phyloP scores from a whole-genome alignment of 2,113 vertebrate species.

The Rutilus rutilus region DNA sequence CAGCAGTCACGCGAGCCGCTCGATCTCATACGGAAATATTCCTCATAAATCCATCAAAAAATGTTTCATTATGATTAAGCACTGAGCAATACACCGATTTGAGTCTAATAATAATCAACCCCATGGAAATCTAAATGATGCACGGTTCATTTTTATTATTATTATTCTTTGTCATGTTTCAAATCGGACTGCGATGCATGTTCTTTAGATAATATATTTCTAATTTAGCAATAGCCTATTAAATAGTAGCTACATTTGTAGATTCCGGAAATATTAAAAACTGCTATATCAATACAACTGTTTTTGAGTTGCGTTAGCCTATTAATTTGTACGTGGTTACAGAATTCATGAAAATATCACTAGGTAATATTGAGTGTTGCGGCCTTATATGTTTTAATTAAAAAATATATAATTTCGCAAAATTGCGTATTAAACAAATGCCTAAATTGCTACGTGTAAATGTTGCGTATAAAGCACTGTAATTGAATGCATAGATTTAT shows the following conservation, averaged over 20 bases:
- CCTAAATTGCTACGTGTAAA: neutral
- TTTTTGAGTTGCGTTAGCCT: neutral
- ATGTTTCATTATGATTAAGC: neutral
- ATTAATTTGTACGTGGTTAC: too few relatives aligned
- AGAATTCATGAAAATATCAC: neutral
- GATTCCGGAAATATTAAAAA: neutral
- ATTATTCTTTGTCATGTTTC: neutral
- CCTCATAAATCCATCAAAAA: neutral
- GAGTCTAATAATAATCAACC: neutral
- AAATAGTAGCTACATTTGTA: neutral
- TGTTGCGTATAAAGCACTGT: too few relatives aligned
- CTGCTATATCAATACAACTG: neutral
- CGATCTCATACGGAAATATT: neutral
- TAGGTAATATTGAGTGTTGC: neutral
- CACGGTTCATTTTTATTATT: neutral
- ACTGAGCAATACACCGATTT: neutral
- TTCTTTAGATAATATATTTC: neutral
- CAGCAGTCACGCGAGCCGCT: neutral
- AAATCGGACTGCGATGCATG: neutral
- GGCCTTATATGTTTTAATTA: neutral
- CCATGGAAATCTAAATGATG: neutral
- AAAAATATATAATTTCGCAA: neutral
- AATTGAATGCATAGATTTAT: neutral
- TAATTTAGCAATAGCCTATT: neutral
- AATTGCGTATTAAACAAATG: neutral